Evolutionary conservation across 2,888 invertebrate genomes (phyloP).

Genomic region (Orthonychiurus folsomi): DNA sequence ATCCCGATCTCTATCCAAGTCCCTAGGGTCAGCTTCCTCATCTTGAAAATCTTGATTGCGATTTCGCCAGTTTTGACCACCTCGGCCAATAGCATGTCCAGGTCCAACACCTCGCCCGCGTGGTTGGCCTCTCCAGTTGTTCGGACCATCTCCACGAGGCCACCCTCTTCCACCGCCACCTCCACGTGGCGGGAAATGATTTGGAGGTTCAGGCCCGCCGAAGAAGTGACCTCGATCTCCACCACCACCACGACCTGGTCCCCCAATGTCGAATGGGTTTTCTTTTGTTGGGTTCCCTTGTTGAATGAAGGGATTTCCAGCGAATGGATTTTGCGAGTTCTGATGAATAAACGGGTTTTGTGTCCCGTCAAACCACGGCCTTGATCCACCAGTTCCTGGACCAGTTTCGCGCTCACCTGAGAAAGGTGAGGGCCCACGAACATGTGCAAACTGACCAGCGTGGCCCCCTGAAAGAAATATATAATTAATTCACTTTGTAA

Average conservation of each 20-base stretch:
- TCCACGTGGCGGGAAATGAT: constrained; percentile 3
- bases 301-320: constrained; percentile 34
- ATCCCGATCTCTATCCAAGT: constrained; percentile 12
- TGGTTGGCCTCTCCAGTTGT: constrained; percentile 16
- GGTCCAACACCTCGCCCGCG: constrained; percentile 17
- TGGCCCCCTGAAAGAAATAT: too few species aligned
- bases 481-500: too few species aligned
- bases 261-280: constrained; percentile 39
- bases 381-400: neutral
- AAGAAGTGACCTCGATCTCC: constrained; percentile 10
- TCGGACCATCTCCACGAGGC: constrained; percentile 14
- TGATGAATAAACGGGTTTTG: constrained; percentile 38
- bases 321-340: constrained; percentile 33
- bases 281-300: constrained; percentile 19
- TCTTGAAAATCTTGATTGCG: neutral
- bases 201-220: constrained; percentile 4
- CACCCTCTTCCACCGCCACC: constrained; percentile 11
- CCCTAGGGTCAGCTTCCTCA: constrained; percentile 4
- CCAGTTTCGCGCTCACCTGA: neutral
- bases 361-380: constrained; percentile 15
- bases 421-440: constrained; percentile 10
- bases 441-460: constrained; percentile 12
- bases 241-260: constrained; percentile 17
- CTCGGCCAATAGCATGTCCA: constrained; percentile 11
- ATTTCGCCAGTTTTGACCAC: constrained; percentile 10